Conservation (phyloP, 2,888 invertebrate species). For the Euphydryas editha region DNA sequence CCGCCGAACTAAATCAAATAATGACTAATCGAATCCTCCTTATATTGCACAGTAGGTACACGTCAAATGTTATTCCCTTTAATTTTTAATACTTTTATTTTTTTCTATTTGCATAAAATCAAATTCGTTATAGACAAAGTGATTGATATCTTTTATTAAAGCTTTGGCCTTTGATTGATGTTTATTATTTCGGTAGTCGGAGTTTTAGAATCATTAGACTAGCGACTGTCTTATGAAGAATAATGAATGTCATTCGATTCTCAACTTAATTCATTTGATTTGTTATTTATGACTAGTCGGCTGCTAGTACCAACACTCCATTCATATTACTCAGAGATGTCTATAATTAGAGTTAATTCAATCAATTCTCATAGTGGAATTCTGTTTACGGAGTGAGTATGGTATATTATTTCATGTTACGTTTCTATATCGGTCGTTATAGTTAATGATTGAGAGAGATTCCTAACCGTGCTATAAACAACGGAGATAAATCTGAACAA, state of each 20-base stretch:
- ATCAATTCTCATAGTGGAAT: slow-evolving; percentile 55
- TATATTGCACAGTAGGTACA: slow-evolving; percentile 84
- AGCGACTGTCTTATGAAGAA: slow-evolving; percentile 79
- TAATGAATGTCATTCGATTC: slow-evolving; percentile 75
- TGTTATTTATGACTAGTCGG: slow-evolving; percentile 69
- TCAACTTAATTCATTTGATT: slow-evolving; percentile 79
- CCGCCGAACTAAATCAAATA: slow-evolving; percentile 83
- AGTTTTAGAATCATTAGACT: slow-evolving; percentile 80
- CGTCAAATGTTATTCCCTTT: slow-evolving; percentile 81
- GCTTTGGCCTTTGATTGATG: slow-evolving; percentile 78
- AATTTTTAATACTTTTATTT: slow-evolving; percentile 76
- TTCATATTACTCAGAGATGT: slow-evolving; percentile 57
- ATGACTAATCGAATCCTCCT: slow-evolving; percentile 82
- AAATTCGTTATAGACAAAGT: slow-evolving; percentile 80
- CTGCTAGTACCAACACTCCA: slow-evolving; percentile 59
- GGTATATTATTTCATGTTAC: slow-evolving; percentile 44
- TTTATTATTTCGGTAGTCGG: slow-evolving; percentile 83
- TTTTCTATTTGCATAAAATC: slow-evolving; percentile 79
- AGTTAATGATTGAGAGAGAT: slow-evolving; percentile 49
- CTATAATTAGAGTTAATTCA: slow-evolving; percentile 61
- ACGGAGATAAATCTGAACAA: slow-evolving; percentile 65
- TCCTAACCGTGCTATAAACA: slow-evolving; percentile 57
- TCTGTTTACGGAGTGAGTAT: slow-evolving; percentile 41
- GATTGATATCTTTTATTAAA: slow-evolving; percentile 81
- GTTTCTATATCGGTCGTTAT: slow-evolving; percentile 44